phyloP scores from a whole-genome alignment of 2,888 invertebrate genomes.

The Polyommatus iphigenia region DNA sequence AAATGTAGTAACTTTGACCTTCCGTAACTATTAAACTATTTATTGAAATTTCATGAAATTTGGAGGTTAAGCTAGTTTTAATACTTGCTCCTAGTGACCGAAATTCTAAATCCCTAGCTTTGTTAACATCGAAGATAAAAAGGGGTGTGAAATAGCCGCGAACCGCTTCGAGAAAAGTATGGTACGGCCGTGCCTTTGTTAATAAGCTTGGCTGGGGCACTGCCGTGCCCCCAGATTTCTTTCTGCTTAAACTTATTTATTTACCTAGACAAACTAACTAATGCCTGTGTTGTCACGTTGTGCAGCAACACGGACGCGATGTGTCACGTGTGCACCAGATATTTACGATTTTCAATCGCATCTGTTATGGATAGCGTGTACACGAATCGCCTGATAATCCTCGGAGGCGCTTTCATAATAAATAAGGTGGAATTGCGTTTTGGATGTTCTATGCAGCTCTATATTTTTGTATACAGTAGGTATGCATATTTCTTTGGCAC shows the following conservation, averaged over 20 bases:
- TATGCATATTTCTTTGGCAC: background rate
- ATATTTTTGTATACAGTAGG: background rate
- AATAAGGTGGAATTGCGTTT: background rate
- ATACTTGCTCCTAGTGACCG: no score
- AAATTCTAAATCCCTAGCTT: no score
- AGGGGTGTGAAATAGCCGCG: no score
- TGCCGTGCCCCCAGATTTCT: no score
- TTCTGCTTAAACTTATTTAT: background rate
- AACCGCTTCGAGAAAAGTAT: no score
- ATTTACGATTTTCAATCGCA: conserved; percentile 74
- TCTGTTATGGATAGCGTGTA: conserved; percentile 52
- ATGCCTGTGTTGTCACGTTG: background rate
- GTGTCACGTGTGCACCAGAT: conserved; percentile 66
- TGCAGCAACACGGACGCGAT: conserved; percentile 53
- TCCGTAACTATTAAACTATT: no score
- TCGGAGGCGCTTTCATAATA: conserved; percentile 13
- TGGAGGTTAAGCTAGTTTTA: no score
- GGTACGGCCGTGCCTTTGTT: no score
- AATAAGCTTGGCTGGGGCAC: no score
- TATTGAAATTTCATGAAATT: no score
- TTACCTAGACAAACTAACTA: background rate
- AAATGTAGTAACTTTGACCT: no score
- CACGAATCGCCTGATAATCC: conserved; percentile 35
- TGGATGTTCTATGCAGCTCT: background rate
- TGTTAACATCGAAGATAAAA: no score